Conservation (phyloP, 2,113 vertebrate species). For the Strigops habroptila region DNA sequence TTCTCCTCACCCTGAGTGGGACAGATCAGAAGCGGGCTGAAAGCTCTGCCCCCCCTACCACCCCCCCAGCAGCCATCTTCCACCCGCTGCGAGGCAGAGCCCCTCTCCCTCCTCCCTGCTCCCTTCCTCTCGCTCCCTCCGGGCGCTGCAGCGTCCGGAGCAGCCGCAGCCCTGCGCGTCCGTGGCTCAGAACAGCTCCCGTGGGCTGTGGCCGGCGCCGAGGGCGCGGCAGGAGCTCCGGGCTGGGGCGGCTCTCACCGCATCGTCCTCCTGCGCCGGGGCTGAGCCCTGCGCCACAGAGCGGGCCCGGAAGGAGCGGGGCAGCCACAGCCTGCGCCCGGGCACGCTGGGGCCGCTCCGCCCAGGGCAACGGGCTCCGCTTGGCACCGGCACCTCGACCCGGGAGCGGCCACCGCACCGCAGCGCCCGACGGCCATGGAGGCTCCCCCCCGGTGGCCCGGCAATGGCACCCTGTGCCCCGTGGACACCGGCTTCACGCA, state of each 20-base stretch:
- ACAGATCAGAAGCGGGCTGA: background rate
- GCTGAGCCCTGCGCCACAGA: fast-evolving
- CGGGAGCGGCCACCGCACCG: fast-evolving
- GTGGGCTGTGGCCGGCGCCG: background rate
- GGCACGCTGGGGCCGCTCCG: fast-evolving
- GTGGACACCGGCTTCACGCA: slow-evolving; percentile 42
- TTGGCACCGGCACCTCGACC: no score
- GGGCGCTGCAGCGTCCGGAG: background rate
- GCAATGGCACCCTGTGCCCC: background rate
- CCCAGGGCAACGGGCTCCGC: background rate
- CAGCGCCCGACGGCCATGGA: fast-evolving
- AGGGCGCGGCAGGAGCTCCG: background rate
- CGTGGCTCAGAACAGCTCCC: background rate
- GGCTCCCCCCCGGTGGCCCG: fast-evolving
- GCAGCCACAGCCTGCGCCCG: fast-evolving
- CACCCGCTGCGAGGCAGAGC: background rate
- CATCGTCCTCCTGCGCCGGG: background rate
- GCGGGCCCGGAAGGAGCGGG: background rate
- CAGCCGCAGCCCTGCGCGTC: background rate
- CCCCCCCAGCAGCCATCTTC: no score
- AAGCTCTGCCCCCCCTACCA: background rate
- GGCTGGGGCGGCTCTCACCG: fast-evolving
- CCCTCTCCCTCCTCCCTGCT: background rate
- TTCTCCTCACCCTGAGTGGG: background rate
- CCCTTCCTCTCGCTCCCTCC: background rate